These are phyloP conservation scores for Thalassoma bifasciatum DNA, from an alignment of 2,113 vertebrate species.

Conservation along the genomic window DNA sequence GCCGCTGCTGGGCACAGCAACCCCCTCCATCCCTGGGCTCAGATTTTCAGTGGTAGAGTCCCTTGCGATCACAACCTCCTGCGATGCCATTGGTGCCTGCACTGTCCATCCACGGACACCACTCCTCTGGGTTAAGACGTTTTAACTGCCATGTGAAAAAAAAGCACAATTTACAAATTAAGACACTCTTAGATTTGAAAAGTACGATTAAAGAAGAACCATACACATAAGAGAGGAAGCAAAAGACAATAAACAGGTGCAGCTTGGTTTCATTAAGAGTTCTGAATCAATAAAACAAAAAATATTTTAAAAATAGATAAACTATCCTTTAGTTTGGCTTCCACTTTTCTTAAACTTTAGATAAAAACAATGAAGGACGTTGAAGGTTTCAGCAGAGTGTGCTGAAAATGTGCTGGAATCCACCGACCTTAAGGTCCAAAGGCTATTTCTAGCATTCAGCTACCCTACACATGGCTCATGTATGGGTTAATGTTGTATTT, in stretches of 20 bases:
- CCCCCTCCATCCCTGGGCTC: slow-evolving; percentile 83
- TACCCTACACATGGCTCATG: slow-evolving; percentile 16
- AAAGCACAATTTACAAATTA: slow-evolving; percentile 21
- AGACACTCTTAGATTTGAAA: slow-evolving; percentile 3
- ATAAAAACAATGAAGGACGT: slow-evolving; percentile 2
- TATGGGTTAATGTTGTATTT: slow-evolving; percentile 25
- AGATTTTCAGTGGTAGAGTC: slow-evolving; percentile 84
- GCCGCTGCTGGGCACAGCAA: slow-evolving; percentile 68
- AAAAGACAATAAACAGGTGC: background rate
- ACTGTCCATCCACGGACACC: slow-evolving; percentile 63
- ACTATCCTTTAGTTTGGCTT: slow-evolving; percentile 27
- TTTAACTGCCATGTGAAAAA: slow-evolving; percentile 34
- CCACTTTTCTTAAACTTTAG: background rate
- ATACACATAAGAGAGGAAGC: slow-evolving; percentile 1
- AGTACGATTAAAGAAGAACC: background rate
- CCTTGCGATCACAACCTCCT: slow-evolving; percentile 75
- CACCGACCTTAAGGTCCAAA: slow-evolving; percentile 13
- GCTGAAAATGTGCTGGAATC: slow-evolving; percentile 7
- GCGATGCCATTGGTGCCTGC: slow-evolving; percentile 66
- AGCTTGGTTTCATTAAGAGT: background rate
- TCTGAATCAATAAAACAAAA: slow-evolving; percentile 18
- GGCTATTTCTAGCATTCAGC: slow-evolving; percentile 12
- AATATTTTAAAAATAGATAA: slow-evolving; percentile 11
- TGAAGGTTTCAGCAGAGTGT: slow-evolving; percentile 19
- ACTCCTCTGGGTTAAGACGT: slow-evolving; percentile 36